phyloP scores from a whole-genome alignment of 2,888 invertebrate species.

The Abrostola triplasia region DNA sequence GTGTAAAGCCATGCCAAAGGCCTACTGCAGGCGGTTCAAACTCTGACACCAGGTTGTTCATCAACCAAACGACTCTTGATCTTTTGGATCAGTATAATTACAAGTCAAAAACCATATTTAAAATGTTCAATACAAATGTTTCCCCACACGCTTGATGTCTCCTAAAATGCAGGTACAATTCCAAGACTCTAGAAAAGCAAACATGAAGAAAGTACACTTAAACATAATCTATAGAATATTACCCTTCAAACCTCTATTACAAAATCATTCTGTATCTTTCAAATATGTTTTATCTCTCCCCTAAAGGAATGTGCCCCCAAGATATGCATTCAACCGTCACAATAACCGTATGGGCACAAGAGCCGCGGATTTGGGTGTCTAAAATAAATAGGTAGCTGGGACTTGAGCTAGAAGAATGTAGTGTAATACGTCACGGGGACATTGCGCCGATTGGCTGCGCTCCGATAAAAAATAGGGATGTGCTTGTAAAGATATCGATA shows the following conservation, averaged over 20 bases:
- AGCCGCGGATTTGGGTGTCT: slow-evolving; percentile 71
- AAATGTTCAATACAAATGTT: no score
- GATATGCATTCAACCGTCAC: slow-evolving; percentile 47
- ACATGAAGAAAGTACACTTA: no score
- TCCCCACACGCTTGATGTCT: no score
- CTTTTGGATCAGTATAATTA: no score
- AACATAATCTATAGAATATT: slow-evolving; percentile 9
- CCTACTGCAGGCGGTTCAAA: no score
- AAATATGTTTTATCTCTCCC: slow-evolving; percentile 20
- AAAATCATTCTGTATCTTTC: slow-evolving; percentile 23
- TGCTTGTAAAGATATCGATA: slow-evolving; percentile 1
- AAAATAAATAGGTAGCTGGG: slow-evolving; percentile 79
- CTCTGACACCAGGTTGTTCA: no score
- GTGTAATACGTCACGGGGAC: slow-evolving; percentile 78
- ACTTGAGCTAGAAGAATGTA: slow-evolving; percentile 81
- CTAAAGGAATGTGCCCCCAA: slow-evolving; percentile 11
- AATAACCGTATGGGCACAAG: slow-evolving; percentile 61
- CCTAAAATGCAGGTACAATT: no score
- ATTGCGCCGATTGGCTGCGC: slow-evolving; percentile 74
- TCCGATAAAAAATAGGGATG: slow-evolving; percentile 69
- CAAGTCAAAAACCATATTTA: no score
- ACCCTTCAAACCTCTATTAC: slow-evolving; percentile 7
- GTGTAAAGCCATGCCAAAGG: no score
- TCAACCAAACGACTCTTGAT: no score
- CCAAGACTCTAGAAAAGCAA: no score